Percentiles rank a stretch among this genome's conserved stretches.
phyloP scores from a whole-genome alignment of 2,113 vertebrate species.

The Sinocyclocheilus rhinocerous region DNA sequence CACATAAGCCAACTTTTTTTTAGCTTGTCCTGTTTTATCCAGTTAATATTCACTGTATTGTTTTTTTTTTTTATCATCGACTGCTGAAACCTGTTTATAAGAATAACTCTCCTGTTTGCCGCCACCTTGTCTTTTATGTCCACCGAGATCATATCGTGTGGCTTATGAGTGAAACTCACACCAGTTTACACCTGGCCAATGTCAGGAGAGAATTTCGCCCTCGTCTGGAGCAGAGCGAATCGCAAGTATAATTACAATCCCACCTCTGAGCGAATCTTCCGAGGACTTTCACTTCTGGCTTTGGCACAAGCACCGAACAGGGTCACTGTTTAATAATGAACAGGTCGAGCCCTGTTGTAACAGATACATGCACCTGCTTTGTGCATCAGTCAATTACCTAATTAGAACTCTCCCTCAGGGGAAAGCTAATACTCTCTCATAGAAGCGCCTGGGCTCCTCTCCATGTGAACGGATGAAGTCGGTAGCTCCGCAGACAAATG shows the following conservation, averaged over 20 bases:
- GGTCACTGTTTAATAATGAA: conserved; percentile 82
- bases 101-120: neutral
- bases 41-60: neutral
- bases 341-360: conserved; percentile 77
- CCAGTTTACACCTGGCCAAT: too few relatives aligned
- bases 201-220: conserved; percentile 24
- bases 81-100: conserved; percentile 2
- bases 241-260: conserved; percentile 74
- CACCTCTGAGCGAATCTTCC: conserved; percentile 36
- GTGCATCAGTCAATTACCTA: conserved; percentile 83
- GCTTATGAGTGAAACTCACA: neutral
- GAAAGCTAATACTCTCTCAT: conserved; percentile 76
- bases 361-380: conserved; percentile 82
- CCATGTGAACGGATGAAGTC: conserved; percentile 70
- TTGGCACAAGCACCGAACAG: conserved; percentile 73
- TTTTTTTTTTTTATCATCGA: conserved; percentile 1
- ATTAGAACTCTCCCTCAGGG: conserved; percentile 79
- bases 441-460: conserved; percentile 65
- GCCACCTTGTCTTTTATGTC: neutral
- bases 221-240: neutral
- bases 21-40: neutral
- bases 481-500: conserved; percentile 61
- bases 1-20: neutral
- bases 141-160: neutral
- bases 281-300: conserved; percentile 69